Evolutionary conservation across 2,113 vertebrate genomes (phyloP), one percentile per base, ranked within the genome.

Genomic region (Pelecanus crispus): DNA sequence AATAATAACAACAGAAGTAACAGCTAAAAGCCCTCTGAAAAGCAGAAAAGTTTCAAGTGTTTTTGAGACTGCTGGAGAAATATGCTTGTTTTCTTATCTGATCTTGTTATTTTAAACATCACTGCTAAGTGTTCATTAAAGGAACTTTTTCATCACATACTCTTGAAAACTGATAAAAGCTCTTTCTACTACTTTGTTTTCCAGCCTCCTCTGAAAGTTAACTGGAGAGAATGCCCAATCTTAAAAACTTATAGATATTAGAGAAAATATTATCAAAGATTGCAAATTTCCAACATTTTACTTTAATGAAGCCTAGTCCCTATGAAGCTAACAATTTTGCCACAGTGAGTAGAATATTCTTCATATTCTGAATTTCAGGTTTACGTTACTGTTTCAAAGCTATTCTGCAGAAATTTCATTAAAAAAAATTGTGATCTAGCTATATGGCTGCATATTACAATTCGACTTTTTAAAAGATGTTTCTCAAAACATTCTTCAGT

Each of bases 21-120:
- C 20, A 67, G 17, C 44, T 91, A 95, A 93, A 82, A 88, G 63
- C 52, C 31, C 9, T 77, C 40, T 52, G 61, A 87, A 94, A 95
- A 85, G 20, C 49, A 71, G 15, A 91, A 62, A 71, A 87, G 18
- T 82, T 94, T 36, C 49, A 73, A 85, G 6, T 73, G 28, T 6
- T 88, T 93, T 82, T 72, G 24, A 80, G 38, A 45, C 22, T 80
- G 10, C 15, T 70, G 17, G 13, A 22, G 25, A 89, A 94, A 86
- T 24, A 74, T 47, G 2, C 28, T 84, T 94, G 29, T 65, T 93
- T 89, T 80, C 14, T 52, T 55, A 79, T 13, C 8, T n/a, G 6
- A 40, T 74, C 12, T 32, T 62, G 17, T 40, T 86, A n/a, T 78
- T 82, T 90, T 55, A 72, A 95, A 77, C 19, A 4, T 3, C 28